Conservation (phyloP, 2,888 invertebrate species). For the Spisula solida region DNA sequence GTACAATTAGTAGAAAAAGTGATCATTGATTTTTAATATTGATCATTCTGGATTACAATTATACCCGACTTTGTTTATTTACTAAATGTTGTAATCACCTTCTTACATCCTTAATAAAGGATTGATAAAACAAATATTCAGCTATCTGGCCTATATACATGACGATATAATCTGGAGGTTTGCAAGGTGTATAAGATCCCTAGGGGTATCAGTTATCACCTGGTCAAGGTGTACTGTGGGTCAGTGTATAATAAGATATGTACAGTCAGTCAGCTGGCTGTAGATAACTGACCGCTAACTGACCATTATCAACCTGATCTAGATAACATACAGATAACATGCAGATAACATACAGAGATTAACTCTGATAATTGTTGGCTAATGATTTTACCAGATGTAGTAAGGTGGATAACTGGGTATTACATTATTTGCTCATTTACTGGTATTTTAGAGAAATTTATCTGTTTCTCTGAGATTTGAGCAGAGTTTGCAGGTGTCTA, state of each 20-base stretch:
- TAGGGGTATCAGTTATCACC: not conserved
- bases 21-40: too few relatives aligned
- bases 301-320: conserved; percentile 11
- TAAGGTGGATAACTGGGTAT: not conserved
- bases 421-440: not conserved
- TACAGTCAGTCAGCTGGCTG: conserved; percentile 6
- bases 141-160: not conserved
- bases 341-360: not conserved
- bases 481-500: not conserved
- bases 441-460: not conserved
- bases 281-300: not conserved
- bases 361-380: conserved; percentile 9
- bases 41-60: too few relatives aligned
- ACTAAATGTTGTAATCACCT: too few relatives aligned
- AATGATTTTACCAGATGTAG: conserved; percentile 1
- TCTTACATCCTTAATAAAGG: too few relatives aligned
- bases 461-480: not conserved
- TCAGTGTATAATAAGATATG: not conserved
- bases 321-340: not conserved
- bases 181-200: not conserved
- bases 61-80: too few relatives aligned
- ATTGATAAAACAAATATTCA: too few relatives aligned
- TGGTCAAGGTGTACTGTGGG: conserved; percentile 20
- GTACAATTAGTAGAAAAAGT: too few relatives aligned
- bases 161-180: not conserved